Conservation (phyloP, 2,888 invertebrate species). For the Galerucella calmariensis region DNA sequence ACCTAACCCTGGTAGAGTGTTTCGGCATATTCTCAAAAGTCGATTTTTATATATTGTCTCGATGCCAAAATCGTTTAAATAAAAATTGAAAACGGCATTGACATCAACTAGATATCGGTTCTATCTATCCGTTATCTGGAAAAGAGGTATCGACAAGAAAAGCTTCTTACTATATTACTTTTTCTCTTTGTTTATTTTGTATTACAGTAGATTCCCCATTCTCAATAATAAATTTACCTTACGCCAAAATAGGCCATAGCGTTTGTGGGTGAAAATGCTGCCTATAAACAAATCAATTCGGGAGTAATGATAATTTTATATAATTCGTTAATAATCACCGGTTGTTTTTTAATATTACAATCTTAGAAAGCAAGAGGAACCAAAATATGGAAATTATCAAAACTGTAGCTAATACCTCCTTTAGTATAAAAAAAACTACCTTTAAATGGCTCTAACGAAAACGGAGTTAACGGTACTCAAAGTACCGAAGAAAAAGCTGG, state of each 20-base stretch:
- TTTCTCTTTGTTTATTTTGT: constrained; percentile 17
- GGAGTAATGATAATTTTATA: too few species aligned
- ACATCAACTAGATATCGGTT: constrained; percentile 7
- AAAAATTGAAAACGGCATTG: constrained; percentile 10
- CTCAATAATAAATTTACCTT: neutral
- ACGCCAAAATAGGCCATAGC: neutral
- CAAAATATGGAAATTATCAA: too few species aligned
- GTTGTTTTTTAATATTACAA: too few species aligned
- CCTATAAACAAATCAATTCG: too few species aligned
- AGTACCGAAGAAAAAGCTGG: too few species aligned
- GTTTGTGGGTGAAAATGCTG: neutral
- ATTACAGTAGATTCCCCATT: constrained; percentile 5
- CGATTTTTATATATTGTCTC: neutral
- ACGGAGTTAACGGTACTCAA: too few species aligned
- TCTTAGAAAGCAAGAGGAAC: too few species aligned
- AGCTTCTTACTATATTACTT: constrained; percentile 18
- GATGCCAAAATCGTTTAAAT: constrained; percentile 4
- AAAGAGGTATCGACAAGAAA: constrained; percentile 3
- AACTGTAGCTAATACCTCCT: too few species aligned
- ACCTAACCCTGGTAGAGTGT: neutral
- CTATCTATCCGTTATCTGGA: constrained; percentile 2
- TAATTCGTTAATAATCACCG: too few species aligned
- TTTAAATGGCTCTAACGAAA: too few species aligned
- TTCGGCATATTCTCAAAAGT: neutral
- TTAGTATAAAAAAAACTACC: too few species aligned